These are phyloP conservation scores for Diplazon laetatorius DNA, from an alignment of 2,888 invertebrate genomes.

Conservation along the genomic window DNA sequence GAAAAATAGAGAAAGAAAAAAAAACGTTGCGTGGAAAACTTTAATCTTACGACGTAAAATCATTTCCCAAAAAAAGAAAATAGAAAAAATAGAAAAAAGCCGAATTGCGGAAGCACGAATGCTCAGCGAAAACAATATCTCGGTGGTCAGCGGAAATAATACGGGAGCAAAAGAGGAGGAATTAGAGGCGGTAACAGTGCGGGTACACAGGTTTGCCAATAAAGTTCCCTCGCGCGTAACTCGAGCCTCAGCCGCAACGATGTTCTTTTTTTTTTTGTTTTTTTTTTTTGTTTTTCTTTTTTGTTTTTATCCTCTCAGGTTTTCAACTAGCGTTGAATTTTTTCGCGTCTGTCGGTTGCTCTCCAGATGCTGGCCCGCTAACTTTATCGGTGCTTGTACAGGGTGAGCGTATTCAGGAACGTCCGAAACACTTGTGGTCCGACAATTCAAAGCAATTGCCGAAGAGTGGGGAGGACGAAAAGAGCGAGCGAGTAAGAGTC, in stretches of 20 bases:
- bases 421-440: conserved; percentile 65
- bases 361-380: conserved; percentile 55
- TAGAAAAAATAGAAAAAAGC: background rate
- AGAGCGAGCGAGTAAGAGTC: background rate
- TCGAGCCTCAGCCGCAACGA: conserved; percentile 45
- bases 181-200: conserved; percentile 40
- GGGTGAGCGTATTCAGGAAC: conserved; percentile 48
- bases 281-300: conserved; percentile 38
- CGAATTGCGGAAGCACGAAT: background rate
- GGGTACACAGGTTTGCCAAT: conserved; percentile 45
- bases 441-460: conserved; percentile 59
- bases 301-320: conserved; percentile 22
- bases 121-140: conserved; percentile 10
- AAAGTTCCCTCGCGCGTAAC: conserved; percentile 46
- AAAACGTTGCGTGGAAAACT: background rate
- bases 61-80: background rate
- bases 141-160: conserved; percentile 46
- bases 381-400: conserved; percentile 56
- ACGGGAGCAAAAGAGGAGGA: conserved; percentile 7
- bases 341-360: conserved; percentile 33
- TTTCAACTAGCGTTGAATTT: conserved; percentile 32
- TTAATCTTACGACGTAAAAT: background rate
- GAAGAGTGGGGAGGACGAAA: conserved; percentile 14
- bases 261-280: conserved; percentile 34
- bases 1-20: background rate